Conservation (phyloP, 2,888 invertebrate genomes). For the Stenurella melanura region DNA sequence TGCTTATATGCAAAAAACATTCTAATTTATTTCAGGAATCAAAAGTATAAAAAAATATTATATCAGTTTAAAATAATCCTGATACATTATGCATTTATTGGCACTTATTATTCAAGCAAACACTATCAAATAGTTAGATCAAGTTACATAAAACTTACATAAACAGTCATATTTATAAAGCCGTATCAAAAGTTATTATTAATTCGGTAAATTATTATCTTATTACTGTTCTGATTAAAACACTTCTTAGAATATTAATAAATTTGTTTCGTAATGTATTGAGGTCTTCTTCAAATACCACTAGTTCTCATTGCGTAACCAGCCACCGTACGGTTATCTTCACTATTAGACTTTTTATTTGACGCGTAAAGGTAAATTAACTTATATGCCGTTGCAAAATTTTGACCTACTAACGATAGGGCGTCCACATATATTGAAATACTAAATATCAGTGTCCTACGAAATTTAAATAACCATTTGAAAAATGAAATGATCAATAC, state of each 20-base stretch:
- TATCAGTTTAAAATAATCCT: no score
- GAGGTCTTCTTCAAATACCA: slow-evolving; percentile 60
- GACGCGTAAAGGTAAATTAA: slow-evolving; percentile 29
- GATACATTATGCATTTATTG: no score
- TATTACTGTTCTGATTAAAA: slow-evolving; percentile 29
- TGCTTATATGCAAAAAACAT: no score
- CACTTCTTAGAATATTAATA: slow-evolving; percentile 15
- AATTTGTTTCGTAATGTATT: slow-evolving; percentile 35
- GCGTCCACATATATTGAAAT: slow-evolving; percentile 7
- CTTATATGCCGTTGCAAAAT: slow-evolving; percentile 33
- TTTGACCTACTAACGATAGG: slow-evolving; percentile 27
- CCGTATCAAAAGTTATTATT: neutral
- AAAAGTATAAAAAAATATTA: no score
- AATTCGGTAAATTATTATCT: slow-evolving; percentile 21
- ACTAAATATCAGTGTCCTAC: slow-evolving; percentile 8
- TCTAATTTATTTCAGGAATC: no score
- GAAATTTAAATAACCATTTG: slow-evolving; percentile 1
- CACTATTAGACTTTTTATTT: slow-evolving; percentile 43
- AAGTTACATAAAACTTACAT: slow-evolving; percentile 7
- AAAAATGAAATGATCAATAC: neutral
- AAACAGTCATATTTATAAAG: neutral
- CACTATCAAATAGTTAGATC: no score
- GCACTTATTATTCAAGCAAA: no score
- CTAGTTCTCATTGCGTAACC: slow-evolving; percentile 59
- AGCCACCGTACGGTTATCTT: slow-evolving; percentile 53